Conservation (phyloP, 2,113 vertebrate genomes). For the Nyctibius bracteatus region DNA sequence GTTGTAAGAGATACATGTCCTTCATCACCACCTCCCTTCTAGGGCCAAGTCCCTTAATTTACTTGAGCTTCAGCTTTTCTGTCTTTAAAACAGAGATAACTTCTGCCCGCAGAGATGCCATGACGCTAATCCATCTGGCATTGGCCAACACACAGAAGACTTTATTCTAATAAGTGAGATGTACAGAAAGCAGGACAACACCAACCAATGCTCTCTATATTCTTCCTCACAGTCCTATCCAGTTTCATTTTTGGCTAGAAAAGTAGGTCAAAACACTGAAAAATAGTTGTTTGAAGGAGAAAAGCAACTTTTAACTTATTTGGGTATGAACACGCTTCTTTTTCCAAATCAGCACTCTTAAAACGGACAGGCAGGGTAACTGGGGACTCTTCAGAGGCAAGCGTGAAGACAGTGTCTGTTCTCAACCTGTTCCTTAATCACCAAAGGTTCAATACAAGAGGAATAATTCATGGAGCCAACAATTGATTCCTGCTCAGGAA, state of each 20-base stretch:
- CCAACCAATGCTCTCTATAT: background rate
- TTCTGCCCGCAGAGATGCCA: background rate
- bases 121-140: background rate
- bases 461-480: slow-evolving; percentile 14
- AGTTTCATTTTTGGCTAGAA: background rate
- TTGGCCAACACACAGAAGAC: background rate
- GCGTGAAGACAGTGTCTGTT: background rate
- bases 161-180: background rate
- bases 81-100: background rate
- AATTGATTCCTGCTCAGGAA: background rate
- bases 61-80: background rate
- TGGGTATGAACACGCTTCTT: background rate
- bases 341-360: background rate
- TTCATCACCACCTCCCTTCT: background rate
- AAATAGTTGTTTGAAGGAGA: background rate
- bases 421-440: background rate
- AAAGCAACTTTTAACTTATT: background rate
- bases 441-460: background rate
- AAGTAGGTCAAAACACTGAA: slow-evolving; percentile 39
- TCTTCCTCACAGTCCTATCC: background rate
- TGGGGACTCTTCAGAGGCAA: background rate
- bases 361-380: background rate
- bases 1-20: background rate
- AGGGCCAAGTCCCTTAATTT: background rate
- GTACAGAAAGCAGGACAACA: background rate